Evolutionary conservation across 2,888 invertebrate genomes (phyloP), one percentile per base, ranked within the genome.

Genomic region (Lepidocyrtoides sp.): DNA sequence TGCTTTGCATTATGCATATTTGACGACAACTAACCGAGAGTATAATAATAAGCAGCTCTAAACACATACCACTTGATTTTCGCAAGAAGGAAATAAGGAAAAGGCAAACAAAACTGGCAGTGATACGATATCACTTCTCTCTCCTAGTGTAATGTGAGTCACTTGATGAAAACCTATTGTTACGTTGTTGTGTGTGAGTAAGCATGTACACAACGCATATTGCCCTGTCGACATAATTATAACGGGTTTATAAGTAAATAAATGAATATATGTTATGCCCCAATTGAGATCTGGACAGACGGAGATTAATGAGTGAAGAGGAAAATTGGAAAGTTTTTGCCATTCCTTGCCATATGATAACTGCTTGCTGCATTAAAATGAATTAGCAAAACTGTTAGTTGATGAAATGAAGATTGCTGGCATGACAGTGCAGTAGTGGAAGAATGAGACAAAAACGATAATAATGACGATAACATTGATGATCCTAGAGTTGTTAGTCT

Each of bases 261-360:
- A 17, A 29, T 51, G 29, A 41, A 41, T 36, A 17, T 72, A 63
- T 17, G 32, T 29, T 44, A 60, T 41, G 54, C 26, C 57, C 54
- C 86, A 75, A 54, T 66, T 66, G 83, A 83, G 83, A 66, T 83
- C 66, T 75, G 86, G 57, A 60, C 75, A 77, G 75, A 79, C 87
- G 41, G 23, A 86, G 69, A 87, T 88, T 81, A 88, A 88, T 88
- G 88, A 88, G 88, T 69, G 79, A 81, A 88, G 81, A 88, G 60
- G 75, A 89, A 41, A 89, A 82, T 83, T 72, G 63, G 44, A 44
- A 81, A 81, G 44, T 85, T 75, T 79, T 79, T 79, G 75, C 17
- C 17, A 26, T 48, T 14, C 26, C 26, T 23, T 14, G 48, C 48
- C 7, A n/a, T 48, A 29, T 29, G 48, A 14, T 51, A 32, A 36